phyloP scores from a whole-genome alignment of 2,797 vertebrate genomes.

The Cryptoprocta ferox region DNA sequence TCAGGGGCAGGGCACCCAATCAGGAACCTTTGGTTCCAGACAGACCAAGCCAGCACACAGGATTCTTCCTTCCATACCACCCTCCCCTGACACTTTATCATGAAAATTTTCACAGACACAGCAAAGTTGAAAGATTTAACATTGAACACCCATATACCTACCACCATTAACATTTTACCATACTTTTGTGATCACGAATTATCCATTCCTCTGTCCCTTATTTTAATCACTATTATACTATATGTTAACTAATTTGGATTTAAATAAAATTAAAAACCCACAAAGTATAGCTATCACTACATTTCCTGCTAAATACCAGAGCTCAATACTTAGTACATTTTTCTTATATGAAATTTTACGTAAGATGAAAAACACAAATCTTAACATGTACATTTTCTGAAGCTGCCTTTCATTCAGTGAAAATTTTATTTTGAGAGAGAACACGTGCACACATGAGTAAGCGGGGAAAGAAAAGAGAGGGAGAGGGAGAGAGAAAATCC shows the following conservation, averaged over 20 bases:
- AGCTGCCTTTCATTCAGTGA: neutral
- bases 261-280: no score
- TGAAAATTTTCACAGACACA: neutral
- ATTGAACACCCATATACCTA: neutral
- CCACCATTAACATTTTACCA: neutral
- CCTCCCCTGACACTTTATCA: neutral
- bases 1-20: neutral
- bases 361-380: neutral
- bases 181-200: neutral
- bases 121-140: neutral
- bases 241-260: no score
- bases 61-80: neutral
- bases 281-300: neutral
- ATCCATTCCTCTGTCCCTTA: neutral
- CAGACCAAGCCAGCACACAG: neutral
- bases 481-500: no score
- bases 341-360: neutral
- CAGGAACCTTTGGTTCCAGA: neutral
- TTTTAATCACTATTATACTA: neutral
- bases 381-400: neutral
- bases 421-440: no score
- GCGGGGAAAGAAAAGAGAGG: no score
- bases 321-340: neutral
- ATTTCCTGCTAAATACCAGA: conserved; percentile 1
- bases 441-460: no score